Evolutionary conservation across 2,888 invertebrate species (phyloP), one percentile per base, ranked within the genome.

Genomic region (Lingula anatina): DNA sequence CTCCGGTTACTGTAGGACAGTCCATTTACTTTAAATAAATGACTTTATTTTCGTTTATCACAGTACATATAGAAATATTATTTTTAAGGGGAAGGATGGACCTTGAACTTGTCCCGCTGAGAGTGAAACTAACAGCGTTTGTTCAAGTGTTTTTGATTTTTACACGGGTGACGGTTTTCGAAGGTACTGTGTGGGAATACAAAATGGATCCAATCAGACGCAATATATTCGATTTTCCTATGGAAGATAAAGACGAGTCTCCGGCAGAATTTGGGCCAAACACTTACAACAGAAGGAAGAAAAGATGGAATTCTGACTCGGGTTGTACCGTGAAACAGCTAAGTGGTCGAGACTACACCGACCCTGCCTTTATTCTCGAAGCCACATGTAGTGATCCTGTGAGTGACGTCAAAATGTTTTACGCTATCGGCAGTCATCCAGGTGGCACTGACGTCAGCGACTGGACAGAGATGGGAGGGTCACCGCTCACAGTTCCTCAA

Each of bases 251-350:
- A 24, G 42, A 42, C 42, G 24, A 42, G 5, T 42, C 42, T 5
- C 24, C 24, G 9, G 23, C 42, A 7, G 7, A 5, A 18, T 39
- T 39, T 20, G 7, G 7, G 20, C 12, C 42, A 9, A 25, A 15
- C 31, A 12, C 31, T 31, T 15, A 9, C 9, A 31, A 12, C 9
- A 31, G 9, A 15, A 15, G 31, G 31, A 31, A 31, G 15, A 31
- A 15, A 31, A 9, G 31, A 31, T 12, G 31, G 31, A 15, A 9
- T 9, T 12, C 31, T 12, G 31, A 15, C 9, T 15, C 9, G 31
- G 57, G 57, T 2, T 64, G 64, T 44, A 31, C 49, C 18, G 53
- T 64, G 1, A 49, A 55, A n/a, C 64, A 64, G 36, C 38, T 62
- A 23, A 45, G 42, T 18, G 52, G 51, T n/a, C 47, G 64, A 37